Conservation (phyloP, 2,113 vertebrate genomes). For the Dicaeum eximium region DNA sequence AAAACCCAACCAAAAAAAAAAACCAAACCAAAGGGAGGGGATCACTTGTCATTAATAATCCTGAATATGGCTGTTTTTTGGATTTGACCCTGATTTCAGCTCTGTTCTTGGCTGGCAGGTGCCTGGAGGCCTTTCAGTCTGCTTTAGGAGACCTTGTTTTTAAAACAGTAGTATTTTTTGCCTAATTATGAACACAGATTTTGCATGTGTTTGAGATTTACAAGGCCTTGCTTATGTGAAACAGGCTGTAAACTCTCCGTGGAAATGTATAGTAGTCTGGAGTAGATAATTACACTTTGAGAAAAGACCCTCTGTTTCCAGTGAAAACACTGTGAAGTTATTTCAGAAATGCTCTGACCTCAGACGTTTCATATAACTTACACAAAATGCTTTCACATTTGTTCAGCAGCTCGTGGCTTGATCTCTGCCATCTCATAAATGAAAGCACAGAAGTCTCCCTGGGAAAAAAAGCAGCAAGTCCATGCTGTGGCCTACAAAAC, state of each 20-base stretch:
- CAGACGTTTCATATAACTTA: slow-evolving; percentile 15
- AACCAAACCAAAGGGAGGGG: too few relatives aligned
- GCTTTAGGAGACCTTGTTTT: slow-evolving; percentile 2
- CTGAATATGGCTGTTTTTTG: neutral
- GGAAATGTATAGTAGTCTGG: slow-evolving; percentile 38
- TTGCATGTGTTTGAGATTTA: slow-evolving; percentile 59
- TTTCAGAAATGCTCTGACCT: slow-evolving; percentile 58
- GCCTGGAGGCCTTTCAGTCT: slow-evolving; percentile 41
- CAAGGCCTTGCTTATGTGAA: slow-evolving; percentile 20
- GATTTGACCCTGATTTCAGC: slow-evolving; percentile 27
- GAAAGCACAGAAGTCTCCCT: slow-evolving; percentile 35
- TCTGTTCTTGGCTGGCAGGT: slow-evolving; percentile 47
- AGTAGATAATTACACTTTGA: slow-evolving; percentile 37
- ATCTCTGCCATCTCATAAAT: slow-evolving; percentile 47
- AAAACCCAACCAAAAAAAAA: too few relatives aligned
- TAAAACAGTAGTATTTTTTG: slow-evolving; percentile 36
- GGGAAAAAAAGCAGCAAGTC: slow-evolving; percentile 27
- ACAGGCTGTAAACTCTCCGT: slow-evolving; percentile 21
- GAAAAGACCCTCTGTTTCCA: slow-evolving; percentile 58
- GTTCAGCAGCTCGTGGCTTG: neutral
- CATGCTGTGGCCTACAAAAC: neutral
- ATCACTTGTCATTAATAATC: slow-evolving; percentile 16
- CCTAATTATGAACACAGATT: slow-evolving; percentile 47
- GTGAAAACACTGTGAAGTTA: slow-evolving; percentile 52
- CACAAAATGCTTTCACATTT: slow-evolving; percentile 50